Conservation (phyloP, 2,113 vertebrate genomes). For the Mesembrinibis cayennensis region DNA sequence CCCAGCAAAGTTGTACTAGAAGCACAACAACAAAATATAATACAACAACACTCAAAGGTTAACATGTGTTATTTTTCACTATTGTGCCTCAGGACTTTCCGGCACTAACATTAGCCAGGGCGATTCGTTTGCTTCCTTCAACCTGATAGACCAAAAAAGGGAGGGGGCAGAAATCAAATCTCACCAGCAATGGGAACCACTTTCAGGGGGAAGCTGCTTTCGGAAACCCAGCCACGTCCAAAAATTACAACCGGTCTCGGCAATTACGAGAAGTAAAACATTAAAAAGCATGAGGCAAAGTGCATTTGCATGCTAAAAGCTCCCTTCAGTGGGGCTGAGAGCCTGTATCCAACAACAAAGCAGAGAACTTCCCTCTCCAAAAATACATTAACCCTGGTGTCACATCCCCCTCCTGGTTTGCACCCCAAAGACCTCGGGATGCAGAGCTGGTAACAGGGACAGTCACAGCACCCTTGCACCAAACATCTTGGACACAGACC, state of each 20-base stretch:
- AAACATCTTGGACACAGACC: fast-evolving
- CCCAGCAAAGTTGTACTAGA: not conserved
- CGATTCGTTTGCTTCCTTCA: not conserved
- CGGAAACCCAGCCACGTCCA: constrained; percentile 55
- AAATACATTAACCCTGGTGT: constrained; percentile 37
- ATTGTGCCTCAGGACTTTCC: not conserved
- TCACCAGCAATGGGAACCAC: not conserved
- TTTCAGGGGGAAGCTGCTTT: constrained; percentile 54
- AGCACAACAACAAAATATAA: constrained; percentile 7
- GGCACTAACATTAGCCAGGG: not conserved
- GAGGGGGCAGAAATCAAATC: constrained; percentile 29
- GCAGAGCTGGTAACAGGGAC: not conserved
- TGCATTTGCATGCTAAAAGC: constrained; percentile 78
- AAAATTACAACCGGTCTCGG: constrained; percentile 75
- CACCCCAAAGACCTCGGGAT: fast-evolving
- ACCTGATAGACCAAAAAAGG: constrained; percentile 53
- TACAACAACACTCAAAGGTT: not conserved
- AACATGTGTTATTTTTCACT: not conserved
- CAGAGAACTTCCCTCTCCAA: constrained; percentile 59
- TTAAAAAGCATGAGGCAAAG: constrained; percentile 78
- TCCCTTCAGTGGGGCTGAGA: constrained; percentile 47
- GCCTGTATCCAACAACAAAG: constrained; percentile 66
- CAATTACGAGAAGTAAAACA: constrained; percentile 81
- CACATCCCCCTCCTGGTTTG: not conserved
- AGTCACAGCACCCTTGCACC: not conserved